A percentile compares a stretch with the other conserved stretches of the same genome.
phyloP scores from a whole-genome alignment of 2,113 vertebrate genomes.

The Corythornis cristatus region DNA sequence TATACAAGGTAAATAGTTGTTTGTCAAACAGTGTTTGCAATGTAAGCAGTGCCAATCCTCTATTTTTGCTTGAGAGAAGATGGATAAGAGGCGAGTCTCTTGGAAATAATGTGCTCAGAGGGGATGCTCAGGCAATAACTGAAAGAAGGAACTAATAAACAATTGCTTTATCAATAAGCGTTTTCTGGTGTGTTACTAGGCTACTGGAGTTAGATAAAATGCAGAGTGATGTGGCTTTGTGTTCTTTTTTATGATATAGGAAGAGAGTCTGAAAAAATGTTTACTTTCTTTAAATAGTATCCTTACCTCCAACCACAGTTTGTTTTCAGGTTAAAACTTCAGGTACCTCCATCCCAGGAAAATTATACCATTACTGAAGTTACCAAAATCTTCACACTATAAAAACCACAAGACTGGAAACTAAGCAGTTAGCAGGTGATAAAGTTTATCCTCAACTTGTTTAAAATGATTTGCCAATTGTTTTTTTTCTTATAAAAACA shows the following conservation, averaged over 20 bases:
- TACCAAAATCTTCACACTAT: neutral
- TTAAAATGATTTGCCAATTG: neutral
- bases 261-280: neutral
- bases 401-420: neutral
- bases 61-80: neutral
- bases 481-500: neutral
- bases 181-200: neutral
- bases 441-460: neutral
- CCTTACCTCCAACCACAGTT: neutral
- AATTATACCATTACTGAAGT: neutral
- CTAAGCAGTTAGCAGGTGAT: neutral
- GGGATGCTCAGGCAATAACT: neutral
- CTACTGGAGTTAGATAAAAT: neutral
- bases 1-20: neutral
- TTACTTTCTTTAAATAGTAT: neutral
- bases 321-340: neutral
- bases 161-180: neutral
- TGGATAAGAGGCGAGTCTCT: neutral
- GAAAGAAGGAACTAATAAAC: neutral
- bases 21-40: neutral
- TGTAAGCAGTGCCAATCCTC: neutral
- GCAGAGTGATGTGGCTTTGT: neutral
- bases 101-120: neutral
- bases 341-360: neutral
- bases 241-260: neutral